Base-by-base conservation (phyloP, 2,113 vertebrate genomes). In the Bos javanicus region DNA sequence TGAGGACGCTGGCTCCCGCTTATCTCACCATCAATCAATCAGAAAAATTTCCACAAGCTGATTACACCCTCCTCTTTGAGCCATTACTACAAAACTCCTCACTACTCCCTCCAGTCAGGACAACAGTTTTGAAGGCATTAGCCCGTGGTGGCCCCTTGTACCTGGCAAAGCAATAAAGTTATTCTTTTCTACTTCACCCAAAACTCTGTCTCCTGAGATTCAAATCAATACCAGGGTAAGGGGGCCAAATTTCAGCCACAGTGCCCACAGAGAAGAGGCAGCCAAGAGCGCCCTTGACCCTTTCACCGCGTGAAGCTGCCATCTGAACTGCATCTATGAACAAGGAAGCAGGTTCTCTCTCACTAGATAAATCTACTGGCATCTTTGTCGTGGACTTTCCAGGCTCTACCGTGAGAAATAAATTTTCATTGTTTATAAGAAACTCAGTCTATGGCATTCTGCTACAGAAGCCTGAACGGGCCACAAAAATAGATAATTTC, bases 161-260 rank as follows among this genome's bases (percentile, higher is more conserved):
- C 78, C 78, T 52, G 78, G 30, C 78, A 81, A 21, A 81, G 16
- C 48, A 81, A 33, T 81, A 50, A 81, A 52, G 30, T 17, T 21
- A n/a, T 81, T 81, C 78, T 81, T 81, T n/a, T 52, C 48, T 81
- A 52, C 48, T 81, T 81, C 78, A 52, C 48, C 78, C 78, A n/a
- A 81, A 81, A 81, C 48, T 81, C 28, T 81, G 78, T 81, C 30
- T 33, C 48, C 78, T 19, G 17, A 52, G 30, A 81, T 13, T 52
- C 48, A 52, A 81, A 52, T 19, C 28, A 50, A 10, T 26, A 43
- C 23, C 0, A 0, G 23, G 39, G 39, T 26, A 76, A 43, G 43
- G 39, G 23, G 25, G 23, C 23, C 13, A 76, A 43, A 43, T 43
- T 76, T 43, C 39, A 76, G 39, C 23, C 25, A 43, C 2, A 76